Conservation (phyloP, 2,888 invertebrate genomes). For the Pogonocherus hispidulus region DNA sequence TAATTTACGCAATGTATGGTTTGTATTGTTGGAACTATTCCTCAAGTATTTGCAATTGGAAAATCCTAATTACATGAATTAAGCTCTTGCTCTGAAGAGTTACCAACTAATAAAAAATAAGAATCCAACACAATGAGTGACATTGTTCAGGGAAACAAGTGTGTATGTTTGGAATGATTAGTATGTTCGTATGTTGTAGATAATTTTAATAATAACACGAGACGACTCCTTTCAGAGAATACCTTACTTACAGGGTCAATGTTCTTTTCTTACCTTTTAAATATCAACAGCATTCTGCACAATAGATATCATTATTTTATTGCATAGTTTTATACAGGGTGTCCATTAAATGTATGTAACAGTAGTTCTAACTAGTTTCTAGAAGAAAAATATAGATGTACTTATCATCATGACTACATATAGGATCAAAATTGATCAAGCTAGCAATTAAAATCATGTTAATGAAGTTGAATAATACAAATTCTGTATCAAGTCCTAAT, state of each 20-base stretch:
- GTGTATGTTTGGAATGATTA: constrained; percentile 29
- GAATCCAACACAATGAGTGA: background rate
- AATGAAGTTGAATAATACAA: too few species aligned
- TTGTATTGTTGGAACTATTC: too few species aligned
- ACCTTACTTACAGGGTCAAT: constrained; percentile 44
- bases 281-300: constrained; percentile 45
- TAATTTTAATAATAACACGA: constrained; percentile 36
- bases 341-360: too few species aligned
- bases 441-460: too few species aligned
- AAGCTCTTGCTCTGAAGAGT: background rate
- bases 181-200: constrained; percentile 34
- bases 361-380: too few species aligned
- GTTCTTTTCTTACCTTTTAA: constrained; percentile 48
- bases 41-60: too few species aligned
- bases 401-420: too few species aligned
- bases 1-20: too few species aligned
- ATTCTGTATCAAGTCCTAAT: too few species aligned
- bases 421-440: too few species aligned
- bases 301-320: constrained; percentile 42
- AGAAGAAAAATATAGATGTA: too few species aligned
- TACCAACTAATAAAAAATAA: constrained; percentile 5
- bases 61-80: too few species aligned
- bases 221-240: constrained; percentile 16
- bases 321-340: background rate
- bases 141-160: background rate